Conservation (phyloP, 2,113 vertebrate genomes). For the Mesoclemmys tuberculata region DNA sequence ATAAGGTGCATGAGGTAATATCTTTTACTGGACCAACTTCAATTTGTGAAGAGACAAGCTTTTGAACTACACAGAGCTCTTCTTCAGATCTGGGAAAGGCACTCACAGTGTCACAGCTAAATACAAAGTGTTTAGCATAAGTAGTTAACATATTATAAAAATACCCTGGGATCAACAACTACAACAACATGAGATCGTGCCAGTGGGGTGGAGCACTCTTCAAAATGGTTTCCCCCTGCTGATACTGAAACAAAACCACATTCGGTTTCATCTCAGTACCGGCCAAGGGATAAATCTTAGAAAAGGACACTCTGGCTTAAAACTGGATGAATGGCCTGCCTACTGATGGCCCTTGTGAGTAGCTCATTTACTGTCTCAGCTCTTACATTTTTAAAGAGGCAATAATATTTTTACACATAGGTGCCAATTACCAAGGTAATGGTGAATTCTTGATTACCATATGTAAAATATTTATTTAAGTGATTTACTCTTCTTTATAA, state of each 20-base stretch:
- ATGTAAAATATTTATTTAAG: background rate
- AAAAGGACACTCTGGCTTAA: background rate
- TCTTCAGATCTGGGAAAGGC: background rate
- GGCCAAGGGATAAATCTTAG: background rate
- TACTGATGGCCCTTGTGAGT: background rate
- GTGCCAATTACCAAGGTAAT: background rate
- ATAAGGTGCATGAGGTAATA: background rate
- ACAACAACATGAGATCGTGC: background rate
- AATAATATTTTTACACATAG: background rate
- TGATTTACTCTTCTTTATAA: conserved; percentile 13
- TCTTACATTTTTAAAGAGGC: background rate
- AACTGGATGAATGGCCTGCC: background rate
- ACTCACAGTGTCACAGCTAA: background rate
- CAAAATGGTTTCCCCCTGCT: background rate
- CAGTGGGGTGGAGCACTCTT: background rate
- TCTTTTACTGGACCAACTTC: background rate
- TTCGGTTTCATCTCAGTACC: background rate
- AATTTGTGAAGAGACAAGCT: background rate
- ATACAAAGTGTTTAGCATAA: background rate
- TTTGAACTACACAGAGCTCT: background rate
- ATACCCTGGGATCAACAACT: background rate
- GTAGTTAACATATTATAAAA: background rate
- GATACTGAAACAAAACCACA: background rate
- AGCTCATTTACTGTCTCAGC: background rate
- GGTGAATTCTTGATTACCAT: background rate